phyloP scores from a whole-genome alignment of 2,113 vertebrate species.

The Poicephalus meyeri region DNA sequence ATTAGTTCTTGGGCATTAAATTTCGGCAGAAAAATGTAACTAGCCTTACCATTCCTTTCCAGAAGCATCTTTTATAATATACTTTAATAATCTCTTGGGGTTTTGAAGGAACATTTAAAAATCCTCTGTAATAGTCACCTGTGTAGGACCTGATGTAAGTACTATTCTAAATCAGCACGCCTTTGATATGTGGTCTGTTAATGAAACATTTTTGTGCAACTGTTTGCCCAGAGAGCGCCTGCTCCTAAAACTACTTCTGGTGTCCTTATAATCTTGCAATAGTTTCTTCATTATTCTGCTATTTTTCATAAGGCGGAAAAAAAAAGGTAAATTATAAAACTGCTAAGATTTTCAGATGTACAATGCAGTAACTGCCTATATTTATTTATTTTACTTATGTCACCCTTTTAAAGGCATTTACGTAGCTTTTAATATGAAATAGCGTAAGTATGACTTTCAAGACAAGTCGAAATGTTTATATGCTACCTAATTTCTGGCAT shows the following conservation, averaged over 20 bases:
- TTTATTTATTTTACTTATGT: not conserved
- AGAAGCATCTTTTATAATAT: not conserved
- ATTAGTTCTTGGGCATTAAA: not conserved
- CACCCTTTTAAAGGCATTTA: not conserved
- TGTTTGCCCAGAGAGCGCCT: not conserved
- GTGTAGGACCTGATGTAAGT: not conserved
- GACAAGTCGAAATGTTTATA: not conserved
- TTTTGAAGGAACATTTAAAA: not conserved
- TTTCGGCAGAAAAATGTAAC: not conserved
- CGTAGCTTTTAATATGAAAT: not conserved
- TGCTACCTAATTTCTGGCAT: not conserved
- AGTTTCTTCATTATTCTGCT: not conserved
- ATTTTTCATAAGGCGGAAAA: not conserved
- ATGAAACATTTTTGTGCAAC: not conserved
- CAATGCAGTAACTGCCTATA: not conserved
- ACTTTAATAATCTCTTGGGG: not conserved
- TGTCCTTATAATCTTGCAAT: not conserved
- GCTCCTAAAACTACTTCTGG: not conserved
- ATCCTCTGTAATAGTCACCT: not conserved
- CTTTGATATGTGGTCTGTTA: not conserved
- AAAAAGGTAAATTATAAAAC: not conserved
- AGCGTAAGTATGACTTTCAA: not conserved
- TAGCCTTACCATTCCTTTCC: not conserved
- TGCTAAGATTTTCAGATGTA: not conserved
- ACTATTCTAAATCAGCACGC: not conserved